Percentiles rank a stretch among this genome's conserved stretches.
Evolutionary conservation across 2,888 invertebrate genomes (phyloP).

Genomic region (Campoplex capitator): DNA sequence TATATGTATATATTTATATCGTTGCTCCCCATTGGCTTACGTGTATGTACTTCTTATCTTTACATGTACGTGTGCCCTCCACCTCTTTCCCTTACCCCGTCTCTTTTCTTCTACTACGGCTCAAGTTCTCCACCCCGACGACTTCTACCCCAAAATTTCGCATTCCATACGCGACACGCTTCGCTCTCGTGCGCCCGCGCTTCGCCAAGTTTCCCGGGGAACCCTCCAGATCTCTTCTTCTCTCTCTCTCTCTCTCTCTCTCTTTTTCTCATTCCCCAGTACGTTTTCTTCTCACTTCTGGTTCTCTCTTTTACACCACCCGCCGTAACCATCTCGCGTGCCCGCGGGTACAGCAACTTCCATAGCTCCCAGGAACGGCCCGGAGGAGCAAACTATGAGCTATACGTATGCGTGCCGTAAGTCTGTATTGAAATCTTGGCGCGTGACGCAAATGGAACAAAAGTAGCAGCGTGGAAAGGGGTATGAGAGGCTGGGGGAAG

Average conservation of each 20-base stretch:
- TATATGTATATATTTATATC: constrained; percentile 29
- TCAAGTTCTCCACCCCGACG: constrained; percentile 63
- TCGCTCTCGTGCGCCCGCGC: constrained; percentile 67
- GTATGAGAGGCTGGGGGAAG: neutral
- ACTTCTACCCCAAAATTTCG: constrained; percentile 75
- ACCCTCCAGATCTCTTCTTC: constrained; percentile 17
- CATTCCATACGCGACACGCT: constrained; percentile 75
- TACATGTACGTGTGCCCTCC: constrained; percentile 27
- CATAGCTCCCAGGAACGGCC: constrained; percentile 38
- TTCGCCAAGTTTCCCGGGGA: constrained; percentile 66
- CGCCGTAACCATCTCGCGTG: constrained; percentile 44
- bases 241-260: neutral
- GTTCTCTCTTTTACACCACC: constrained; percentile 25
- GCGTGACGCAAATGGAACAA: constrained; percentile 66
- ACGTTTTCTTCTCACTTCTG: constrained; percentile 22
- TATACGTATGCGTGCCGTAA: constrained; percentile 56
- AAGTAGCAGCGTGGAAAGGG: constrained; percentile 21
- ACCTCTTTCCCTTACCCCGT: constrained; percentile 20
- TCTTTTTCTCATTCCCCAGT: constrained; percentile 2
- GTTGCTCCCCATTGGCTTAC: constrained; percentile 8
- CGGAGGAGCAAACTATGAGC: constrained; percentile 49
- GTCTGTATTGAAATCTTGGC: constrained; percentile 69
- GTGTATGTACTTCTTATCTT: constrained; percentile 25
- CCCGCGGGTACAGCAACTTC: constrained; percentile 48
- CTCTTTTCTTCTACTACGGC: constrained; percentile 23